Percentiles rank a stretch among this genome's conserved stretches.
Conservation (phyloP, 2,888 invertebrate genomes). For the Dorcus hopei region DNA sequence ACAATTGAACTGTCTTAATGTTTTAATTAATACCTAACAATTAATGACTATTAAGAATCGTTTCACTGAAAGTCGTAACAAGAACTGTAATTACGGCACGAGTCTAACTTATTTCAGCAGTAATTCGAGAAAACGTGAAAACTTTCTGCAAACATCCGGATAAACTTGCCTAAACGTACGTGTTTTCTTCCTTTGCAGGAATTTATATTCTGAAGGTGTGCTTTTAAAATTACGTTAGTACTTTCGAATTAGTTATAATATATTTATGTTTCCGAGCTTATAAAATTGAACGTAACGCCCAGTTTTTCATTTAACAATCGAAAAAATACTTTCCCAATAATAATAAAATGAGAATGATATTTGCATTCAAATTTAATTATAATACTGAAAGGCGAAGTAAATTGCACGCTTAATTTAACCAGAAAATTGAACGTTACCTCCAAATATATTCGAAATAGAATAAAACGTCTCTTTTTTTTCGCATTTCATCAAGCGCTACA, state of each 20-base stretch:
- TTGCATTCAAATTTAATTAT: too few relatives aligned
- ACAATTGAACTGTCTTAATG: conserved; percentile 29
- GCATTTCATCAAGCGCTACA: not conserved
- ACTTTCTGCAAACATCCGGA: conserved; percentile 43
- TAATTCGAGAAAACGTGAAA: conserved; percentile 42
- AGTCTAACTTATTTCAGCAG: conserved; percentile 41
- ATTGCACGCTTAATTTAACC: not conserved
- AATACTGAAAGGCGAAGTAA: not conserved
- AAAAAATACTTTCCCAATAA: too few relatives aligned
- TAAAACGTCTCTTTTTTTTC: not conserved
- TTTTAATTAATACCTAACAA: conserved; percentile 35
- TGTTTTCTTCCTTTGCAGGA: conserved; percentile 33
- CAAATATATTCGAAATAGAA: not conserved
- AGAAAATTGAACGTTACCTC: not conserved
- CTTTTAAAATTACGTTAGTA: conserved; percentile 42
- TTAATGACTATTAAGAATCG: conserved; percentile 41
- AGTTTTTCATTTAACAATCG: too few relatives aligned
- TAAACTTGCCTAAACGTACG: conserved; percentile 38
- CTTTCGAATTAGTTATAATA: conserved; percentile 42
- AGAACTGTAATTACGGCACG: conserved; percentile 40
- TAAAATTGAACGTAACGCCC: conserved; percentile 2
- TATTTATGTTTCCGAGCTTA: conserved; percentile 33
- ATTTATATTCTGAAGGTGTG: conserved; percentile 40
- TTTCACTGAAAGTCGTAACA: conserved; percentile 34
- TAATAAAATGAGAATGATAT: too few relatives aligned